Conservation (phyloP, 1,140 invertebrate genomes). For the Hylyphantes graminicola region DNA sequence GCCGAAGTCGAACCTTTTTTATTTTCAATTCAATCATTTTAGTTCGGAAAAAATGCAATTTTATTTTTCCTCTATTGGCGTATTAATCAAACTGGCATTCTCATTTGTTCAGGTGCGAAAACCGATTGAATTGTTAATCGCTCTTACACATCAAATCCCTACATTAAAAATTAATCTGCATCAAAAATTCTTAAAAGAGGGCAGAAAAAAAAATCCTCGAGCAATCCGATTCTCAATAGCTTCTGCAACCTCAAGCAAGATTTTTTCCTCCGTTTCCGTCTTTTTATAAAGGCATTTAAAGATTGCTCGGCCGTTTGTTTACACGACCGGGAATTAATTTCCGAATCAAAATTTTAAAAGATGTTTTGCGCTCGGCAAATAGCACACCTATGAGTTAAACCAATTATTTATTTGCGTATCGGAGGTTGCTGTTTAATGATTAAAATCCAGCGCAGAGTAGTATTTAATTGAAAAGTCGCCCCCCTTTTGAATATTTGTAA, state of each 20-base stretch:
- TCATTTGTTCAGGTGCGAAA: slow-evolving; percentile 41
- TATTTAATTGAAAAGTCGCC: slow-evolving; percentile 49
- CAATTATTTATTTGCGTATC: slow-evolving; percentile 58
- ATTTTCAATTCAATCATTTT: too few relatives aligned
- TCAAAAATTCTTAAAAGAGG: slow-evolving; percentile 30
- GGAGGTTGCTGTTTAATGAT: slow-evolving; percentile 54
- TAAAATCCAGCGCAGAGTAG: slow-evolving; percentile 52
- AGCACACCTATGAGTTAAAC: slow-evolving; percentile 59
- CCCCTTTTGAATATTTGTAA: slow-evolving; percentile 39
- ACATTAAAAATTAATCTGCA: slow-evolving; percentile 54
- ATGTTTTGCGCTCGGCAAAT: slow-evolving; percentile 55
- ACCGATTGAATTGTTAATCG: slow-evolving; percentile 51
- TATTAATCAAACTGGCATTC: not conserved
- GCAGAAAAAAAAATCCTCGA: slow-evolving; percentile 2
- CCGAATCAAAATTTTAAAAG: slow-evolving; percentile 60
- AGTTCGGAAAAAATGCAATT: too few relatives aligned
- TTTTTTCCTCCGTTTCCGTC: slow-evolving; percentile 11
- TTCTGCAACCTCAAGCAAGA: not conserved
- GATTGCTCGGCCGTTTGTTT: slow-evolving; percentile 55
- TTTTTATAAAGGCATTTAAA: slow-evolving; percentile 48
- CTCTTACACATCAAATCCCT: slow-evolving; percentile 18
- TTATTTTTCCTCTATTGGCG: too few relatives aligned
- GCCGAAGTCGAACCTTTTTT: too few relatives aligned
- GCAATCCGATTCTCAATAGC: not conserved
- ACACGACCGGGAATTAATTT: slow-evolving; percentile 53